Conservation (phyloP, 2,888 invertebrate species). For the Sycophila texana region DNA sequence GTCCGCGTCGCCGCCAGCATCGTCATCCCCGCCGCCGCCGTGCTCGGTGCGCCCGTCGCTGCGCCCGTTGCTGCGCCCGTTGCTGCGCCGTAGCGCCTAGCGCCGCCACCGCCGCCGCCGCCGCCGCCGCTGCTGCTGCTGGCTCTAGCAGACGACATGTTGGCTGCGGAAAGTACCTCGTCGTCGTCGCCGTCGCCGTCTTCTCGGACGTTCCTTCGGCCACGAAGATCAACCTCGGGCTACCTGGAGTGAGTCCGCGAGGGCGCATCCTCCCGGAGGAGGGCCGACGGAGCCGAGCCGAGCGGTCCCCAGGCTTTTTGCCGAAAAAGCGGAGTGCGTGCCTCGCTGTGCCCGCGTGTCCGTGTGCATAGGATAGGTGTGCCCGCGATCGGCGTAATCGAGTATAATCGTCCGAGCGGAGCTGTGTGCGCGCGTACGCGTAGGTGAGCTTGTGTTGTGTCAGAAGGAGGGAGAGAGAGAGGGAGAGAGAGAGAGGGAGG, state of each 20-base stretch:
- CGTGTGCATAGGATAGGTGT: not conserved
- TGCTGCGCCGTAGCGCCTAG: constrained; percentile 17
- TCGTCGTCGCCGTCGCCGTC: constrained; percentile 60
- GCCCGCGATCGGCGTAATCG: no score
- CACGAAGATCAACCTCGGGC: constrained; percentile 69
- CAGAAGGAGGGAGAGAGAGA: constrained; percentile 10
- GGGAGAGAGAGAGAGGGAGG: constrained; percentile 10
- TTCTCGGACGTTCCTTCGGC: constrained; percentile 71
- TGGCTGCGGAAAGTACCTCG: constrained; percentile 71
- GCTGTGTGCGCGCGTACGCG: not conserved
- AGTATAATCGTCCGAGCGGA: not conserved
- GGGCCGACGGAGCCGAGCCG: not conserved
- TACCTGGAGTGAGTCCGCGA: constrained; percentile 66
- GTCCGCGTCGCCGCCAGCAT: not conserved
- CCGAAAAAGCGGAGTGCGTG: not conserved
- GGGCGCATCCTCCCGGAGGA: not conserved
- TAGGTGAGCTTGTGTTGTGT: not conserved
- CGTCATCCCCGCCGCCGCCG: constrained; percentile 16
- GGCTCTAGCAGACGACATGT: constrained; percentile 75
- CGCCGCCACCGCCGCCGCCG: constrained; percentile 18
- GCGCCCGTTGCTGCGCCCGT: constrained; percentile 28
- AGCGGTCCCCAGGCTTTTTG: no score
- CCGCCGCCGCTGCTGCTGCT: constrained; percentile 37
- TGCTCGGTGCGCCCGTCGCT: constrained; percentile 4
- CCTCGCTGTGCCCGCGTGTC: not conserved